These are phyloP conservation scores for Drosophila hamatofila DNA, from an alignment of 2,888 invertebrate species.

Conservation along the genomic window DNA sequence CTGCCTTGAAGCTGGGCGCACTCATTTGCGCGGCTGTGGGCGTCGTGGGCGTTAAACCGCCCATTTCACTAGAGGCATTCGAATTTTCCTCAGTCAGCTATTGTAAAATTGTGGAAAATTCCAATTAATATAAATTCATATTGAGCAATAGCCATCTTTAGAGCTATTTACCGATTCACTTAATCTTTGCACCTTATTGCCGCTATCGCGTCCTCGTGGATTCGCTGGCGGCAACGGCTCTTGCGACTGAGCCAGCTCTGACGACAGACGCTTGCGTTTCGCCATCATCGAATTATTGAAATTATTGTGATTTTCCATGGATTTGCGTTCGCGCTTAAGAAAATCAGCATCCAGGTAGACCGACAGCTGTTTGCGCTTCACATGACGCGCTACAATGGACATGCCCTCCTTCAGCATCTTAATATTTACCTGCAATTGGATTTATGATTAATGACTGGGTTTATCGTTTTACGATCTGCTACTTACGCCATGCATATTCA, in stretches of 20 bases:
- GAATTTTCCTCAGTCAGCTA: conserved; percentile 83
- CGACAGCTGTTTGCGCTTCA: conserved; percentile 91
- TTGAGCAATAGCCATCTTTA: neutral
- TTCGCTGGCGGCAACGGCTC: conserved; percentile 55
- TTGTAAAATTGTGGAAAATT: neutral
- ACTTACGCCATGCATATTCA: conserved; percentile 91
- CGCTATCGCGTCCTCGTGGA: conserved; percentile 64
- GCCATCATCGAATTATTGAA: conserved; percentile 83
- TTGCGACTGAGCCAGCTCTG: conserved; percentile 80
- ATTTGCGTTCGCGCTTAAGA: conserved; percentile 90
- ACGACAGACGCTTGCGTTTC: conserved; percentile 84
- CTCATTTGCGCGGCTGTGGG: conserved; percentile 76
- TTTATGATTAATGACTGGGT: neutral
- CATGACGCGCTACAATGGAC: conserved; percentile 94
- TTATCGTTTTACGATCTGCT: neutral
- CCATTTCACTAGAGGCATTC: conserved; percentile 83
- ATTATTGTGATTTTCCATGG: conserved; percentile 86
- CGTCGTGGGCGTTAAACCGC: conserved; percentile 74
- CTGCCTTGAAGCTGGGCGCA: conserved; percentile 69
- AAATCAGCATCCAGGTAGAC: conserved; percentile 90
- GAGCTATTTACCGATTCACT: conserved; percentile 83
- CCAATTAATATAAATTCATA: neutral
- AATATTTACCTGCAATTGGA: conserved; percentile 86
- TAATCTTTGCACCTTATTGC: conserved; percentile 71
- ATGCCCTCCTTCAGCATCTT: conserved; percentile 90